These are phyloP conservation scores for Thryonomys swinderianus DNA, from an alignment of 2,113 vertebrate species.

Conservation along the genomic window DNA sequence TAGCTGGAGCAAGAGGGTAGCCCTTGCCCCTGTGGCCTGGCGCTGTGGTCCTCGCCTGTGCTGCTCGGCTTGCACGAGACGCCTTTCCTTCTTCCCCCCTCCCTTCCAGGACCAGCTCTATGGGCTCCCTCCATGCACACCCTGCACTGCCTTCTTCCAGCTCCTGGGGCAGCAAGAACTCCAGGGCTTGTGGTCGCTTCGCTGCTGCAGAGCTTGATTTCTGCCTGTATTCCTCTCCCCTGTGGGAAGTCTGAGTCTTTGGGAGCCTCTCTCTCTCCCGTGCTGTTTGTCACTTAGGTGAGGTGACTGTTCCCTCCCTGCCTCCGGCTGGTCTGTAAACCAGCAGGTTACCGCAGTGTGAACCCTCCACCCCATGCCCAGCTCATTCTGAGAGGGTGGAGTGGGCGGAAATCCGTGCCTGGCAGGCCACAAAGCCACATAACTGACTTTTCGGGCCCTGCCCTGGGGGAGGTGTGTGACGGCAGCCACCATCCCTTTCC, in stretches of 20 bases:
- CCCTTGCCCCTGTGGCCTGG: background rate
- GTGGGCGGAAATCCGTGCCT: constrained; percentile 77
- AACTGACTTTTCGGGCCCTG: constrained; percentile 69
- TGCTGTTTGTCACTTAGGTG: background rate
- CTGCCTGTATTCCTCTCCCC: background rate
- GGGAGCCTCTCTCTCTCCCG: background rate
- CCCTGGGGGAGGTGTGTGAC: background rate
- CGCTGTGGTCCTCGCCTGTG: background rate
- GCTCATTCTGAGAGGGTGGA: constrained; percentile 76
- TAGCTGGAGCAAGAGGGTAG: background rate
- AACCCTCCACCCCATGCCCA: background rate
- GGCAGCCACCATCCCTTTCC: background rate
- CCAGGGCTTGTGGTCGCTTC: background rate
- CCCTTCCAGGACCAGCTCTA: background rate
- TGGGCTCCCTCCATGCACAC: background rate
- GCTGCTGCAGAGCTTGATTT: background rate
- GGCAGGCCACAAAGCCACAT: constrained; percentile 79
- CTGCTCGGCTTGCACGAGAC: background rate
- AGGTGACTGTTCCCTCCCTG: constrained; percentile 11
- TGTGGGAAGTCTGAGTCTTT: background rate
- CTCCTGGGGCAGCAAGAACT: background rate
- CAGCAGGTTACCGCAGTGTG: background rate
- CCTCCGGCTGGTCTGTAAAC: background rate
- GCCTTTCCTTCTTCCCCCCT: background rate
- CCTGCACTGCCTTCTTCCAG: accelerated